A percentile compares a stretch with the other conserved stretches of the same genome.
phyloP scores from a whole-genome alignment of 1,140 invertebrate species.

The Rhizoglyphus robini region DNA sequence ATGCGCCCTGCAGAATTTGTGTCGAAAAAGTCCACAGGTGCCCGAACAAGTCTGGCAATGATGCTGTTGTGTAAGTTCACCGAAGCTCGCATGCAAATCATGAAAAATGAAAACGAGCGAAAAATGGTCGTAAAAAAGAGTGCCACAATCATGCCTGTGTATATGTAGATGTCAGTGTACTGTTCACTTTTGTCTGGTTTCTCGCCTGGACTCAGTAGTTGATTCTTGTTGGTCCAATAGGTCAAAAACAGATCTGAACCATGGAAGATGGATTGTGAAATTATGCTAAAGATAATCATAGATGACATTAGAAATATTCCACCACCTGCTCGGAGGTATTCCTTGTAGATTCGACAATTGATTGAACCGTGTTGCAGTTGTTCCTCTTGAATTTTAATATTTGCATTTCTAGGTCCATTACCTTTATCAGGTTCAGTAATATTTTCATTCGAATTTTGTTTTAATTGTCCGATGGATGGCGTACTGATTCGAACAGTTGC shows the following conservation, averaged over 20 bases:
- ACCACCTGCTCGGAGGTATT: slow-evolving; percentile 15
- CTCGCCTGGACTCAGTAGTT: background rate
- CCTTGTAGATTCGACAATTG: slow-evolving; percentile 16
- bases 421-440: background rate
- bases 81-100: slow-evolving; percentile 60
- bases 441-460: slow-evolving; percentile 1
- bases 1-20: slow-evolving; percentile 51
- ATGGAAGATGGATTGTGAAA: slow-evolving; percentile 18
- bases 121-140: slow-evolving; percentile 35
- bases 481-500: no score
- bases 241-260: slow-evolving; percentile 18
- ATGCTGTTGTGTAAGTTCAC: slow-evolving; percentile 63
- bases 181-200: background rate
- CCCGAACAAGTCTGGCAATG: slow-evolving; percentile 60
- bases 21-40: slow-evolving; percentile 75
- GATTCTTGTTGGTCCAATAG: slow-evolving; percentile 20
- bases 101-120: slow-evolving; percentile 55
- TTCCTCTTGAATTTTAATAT: background rate
- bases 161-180: slow-evolving; percentile 26
- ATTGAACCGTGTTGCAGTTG: no score
- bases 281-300: slow-evolving; percentile 3
- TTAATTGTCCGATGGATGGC: no score
- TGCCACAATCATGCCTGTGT: slow-evolving; percentile 31
- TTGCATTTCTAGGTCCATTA: no score
- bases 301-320: background rate